Conservation (phyloP, 1,140 invertebrate genomes). For the Gryllus bimaculatus region DNA sequence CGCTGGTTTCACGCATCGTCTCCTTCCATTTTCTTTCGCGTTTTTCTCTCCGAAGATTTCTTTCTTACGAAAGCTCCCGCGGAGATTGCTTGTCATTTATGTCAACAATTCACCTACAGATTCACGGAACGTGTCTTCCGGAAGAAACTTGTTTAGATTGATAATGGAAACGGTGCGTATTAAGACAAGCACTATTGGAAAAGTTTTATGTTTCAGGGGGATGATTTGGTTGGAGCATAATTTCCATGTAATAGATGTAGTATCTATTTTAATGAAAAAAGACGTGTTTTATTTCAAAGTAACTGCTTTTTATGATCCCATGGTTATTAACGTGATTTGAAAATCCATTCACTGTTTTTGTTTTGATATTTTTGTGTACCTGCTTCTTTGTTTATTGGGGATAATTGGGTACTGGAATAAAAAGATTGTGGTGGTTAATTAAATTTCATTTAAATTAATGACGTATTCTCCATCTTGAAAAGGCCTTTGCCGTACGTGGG, state of each 20-base stretch:
- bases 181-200: neutral
- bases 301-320: neutral
- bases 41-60: too few species aligned
- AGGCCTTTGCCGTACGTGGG: too few species aligned
- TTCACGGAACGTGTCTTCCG: too few species aligned
- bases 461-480: too few species aligned
- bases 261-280: neutral
- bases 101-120: too few species aligned
- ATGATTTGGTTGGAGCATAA: neutral
- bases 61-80: too few species aligned
- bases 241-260: neutral
- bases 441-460: too few species aligned
- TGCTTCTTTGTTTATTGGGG: too few species aligned
- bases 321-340: neutral
- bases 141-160: neutral
- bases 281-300: too few species aligned
- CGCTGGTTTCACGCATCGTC: neutral
- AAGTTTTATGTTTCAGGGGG: neutral
- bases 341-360: neutral
- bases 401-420: too few species aligned
- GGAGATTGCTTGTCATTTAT: too few species aligned
- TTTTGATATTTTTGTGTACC: neutral
- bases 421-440: too few species aligned
- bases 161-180: neutral
- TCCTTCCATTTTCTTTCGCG: neutral